Base-by-base conservation (phyloP, 2,113 vertebrate species). In the Oreochromis niloticus region DNA sequence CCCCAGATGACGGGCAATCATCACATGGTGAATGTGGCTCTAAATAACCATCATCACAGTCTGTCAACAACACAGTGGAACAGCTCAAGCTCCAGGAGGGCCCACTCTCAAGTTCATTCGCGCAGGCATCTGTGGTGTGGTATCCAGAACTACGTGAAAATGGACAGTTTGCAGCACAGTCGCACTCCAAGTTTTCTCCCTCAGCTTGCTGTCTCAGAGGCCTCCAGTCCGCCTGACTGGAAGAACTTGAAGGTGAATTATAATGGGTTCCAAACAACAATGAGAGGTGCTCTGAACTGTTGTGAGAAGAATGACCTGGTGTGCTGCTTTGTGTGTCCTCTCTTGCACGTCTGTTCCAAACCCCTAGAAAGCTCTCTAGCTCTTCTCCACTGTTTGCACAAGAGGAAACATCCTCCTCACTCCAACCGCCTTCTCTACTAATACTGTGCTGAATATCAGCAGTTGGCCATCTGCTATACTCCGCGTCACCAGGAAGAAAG, bases 281-380 rank as follows among this genome's bases (percentile, higher is more conserved):
- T 9, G 95, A 96, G 11, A 96, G 92, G 80, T 96, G 96, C 80
- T 97, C 96, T n/a, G 95, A 97, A 83, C 96, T 97, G 85, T 91
- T 93, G 32, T 90, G 52, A 24, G 95, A 95, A 12, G 96, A 96
- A 82, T 93, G 95, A 4, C 90, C 95, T 0, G 94, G 90, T 30
- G 95, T 95, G 81, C 91, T 95, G 87, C 93, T 94, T 80, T 89
- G 92, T 13, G 92, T 94, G n/a, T 94, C 94, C 17, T 89, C 95
- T n/a, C 91, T 93, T 24, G 89, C 80, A 81, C 85, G 91, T 30
- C 88, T 85, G 54, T 95, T 87, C 94, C 96, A 96, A 30, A 87
- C 75, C 43, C 83, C 80, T 11, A 56, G 56, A 12, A 89, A 83
- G 4, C 75, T 86, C 17, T 94, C 85, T 9, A 92, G 54, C 34